Evolutionary conservation across 2,113 vertebrate genomes (phyloP), one percentile per base, ranked within the genome.

Genomic region (Sphaerodactylus townsendi): DNA sequence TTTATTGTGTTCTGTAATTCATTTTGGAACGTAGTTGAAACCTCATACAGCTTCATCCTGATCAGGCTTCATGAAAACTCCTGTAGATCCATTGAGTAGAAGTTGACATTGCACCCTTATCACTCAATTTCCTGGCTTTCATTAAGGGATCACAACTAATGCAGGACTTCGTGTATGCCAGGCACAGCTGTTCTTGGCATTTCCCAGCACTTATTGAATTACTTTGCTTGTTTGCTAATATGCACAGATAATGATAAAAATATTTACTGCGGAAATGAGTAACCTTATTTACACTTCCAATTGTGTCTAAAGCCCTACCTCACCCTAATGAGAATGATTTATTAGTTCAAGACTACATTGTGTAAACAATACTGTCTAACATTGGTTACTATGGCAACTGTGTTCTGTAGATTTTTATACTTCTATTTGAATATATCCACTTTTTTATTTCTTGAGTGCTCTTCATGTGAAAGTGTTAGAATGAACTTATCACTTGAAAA

Each of bases 401-500:
- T 80, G 76, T 81, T 86, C 74, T 85, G 21, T 75, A 88, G 50
- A 50, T 81, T 89, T 85, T 88, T 88, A 81, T 85, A 23, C 35
- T 89, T 41, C 66, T 87, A 74, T 85, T 91, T 90, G 77, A 83
- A 77, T 62, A 89, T 85, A 85, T 74, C 78, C 89, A 89, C 83
- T 56, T 89, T 91, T 89, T 87, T 90, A 53, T 76, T 88, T 91
- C 91, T 90, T 79, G 59, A 76, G 88, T 88, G 79, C 44, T 91
- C 71, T 80, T 78, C 70, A 19, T 83, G 77, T 89, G 86, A 91
- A 83, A 41, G 81, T 89, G 90, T 91, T 86, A 93, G 93, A 62
- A 92, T 91, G 81, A 93, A 87, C 80, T 95, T 95, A 93, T 94
- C 83, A 0, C 84, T 95, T 91, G 83, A 90, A 95, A 95, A 93